Evolutionary conservation across 2,888 invertebrate genomes (phyloP).

Genomic region (Phengaris arion): DNA sequence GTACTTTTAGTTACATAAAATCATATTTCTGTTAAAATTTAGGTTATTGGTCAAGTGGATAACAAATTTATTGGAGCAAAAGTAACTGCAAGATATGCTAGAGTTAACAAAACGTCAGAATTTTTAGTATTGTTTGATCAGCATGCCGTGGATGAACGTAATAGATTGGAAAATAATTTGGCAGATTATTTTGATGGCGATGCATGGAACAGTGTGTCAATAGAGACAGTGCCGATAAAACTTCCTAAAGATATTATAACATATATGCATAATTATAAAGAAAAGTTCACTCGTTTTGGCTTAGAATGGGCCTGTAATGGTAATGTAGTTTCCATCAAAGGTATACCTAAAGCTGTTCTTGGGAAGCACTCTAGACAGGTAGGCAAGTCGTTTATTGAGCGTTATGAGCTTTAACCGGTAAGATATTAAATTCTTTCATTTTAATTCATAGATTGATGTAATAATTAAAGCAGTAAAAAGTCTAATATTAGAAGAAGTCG

Average conservation of each 20-base stretch:
- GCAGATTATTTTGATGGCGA: conserved; percentile 71
- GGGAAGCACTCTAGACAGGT: conserved; percentile 79
- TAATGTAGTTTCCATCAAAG: conserved; percentile 66
- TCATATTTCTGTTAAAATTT: conserved; percentile 31
- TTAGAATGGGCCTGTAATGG: conserved; percentile 68
- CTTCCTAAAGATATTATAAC: conserved; percentile 69
- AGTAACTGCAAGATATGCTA: conserved; percentile 47
- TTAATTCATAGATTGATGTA: conserved; percentile 54
- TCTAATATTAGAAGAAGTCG: conserved; percentile 80
- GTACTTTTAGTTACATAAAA: not conserved
- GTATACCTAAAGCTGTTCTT: conserved; percentile 82
- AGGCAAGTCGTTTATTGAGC: conserved; percentile 33
- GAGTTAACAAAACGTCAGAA: conserved; percentile 56
- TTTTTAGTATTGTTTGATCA: conserved; percentile 88
- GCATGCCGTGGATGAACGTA: conserved; percentile 92
- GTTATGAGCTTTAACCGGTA: not conserved
- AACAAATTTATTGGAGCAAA: conserved; percentile 84
- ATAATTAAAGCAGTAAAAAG: conserved; percentile 67
- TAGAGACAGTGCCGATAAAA: conserved; percentile 55
- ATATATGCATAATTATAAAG: conserved; percentile 74
- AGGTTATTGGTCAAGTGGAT: conserved; percentile 88
- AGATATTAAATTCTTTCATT: not conserved
- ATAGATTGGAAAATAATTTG: conserved; percentile 85
- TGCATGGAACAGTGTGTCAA: conserved; percentile 56
- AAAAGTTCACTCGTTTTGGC: conserved; percentile 80